Conservation (phyloP, 2,113 vertebrate genomes). For the Cavia porcellus region DNA sequence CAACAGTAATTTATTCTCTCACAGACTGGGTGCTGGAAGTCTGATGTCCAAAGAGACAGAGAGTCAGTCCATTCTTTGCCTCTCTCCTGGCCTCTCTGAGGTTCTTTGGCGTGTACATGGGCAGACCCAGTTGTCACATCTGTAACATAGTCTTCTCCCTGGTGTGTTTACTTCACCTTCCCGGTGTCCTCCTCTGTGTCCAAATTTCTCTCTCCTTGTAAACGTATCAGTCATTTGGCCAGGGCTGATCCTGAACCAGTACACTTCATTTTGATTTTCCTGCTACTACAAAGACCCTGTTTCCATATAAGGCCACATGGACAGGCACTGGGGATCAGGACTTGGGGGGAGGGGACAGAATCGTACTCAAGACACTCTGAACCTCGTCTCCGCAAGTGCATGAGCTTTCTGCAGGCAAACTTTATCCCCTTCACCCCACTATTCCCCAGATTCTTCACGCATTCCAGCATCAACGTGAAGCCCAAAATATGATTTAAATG, state of each 20-base stretch:
- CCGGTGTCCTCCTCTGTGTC: neutral
- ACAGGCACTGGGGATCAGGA: neutral
- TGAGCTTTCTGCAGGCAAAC: neutral
- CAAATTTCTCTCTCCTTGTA: neutral
- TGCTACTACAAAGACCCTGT: neutral
- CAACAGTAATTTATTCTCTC: neutral
- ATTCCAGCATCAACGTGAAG: neutral
- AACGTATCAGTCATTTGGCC: neutral
- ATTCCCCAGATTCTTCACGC: neutral
- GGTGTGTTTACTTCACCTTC: neutral
- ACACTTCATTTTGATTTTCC: neutral
- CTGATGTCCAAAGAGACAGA: neutral
- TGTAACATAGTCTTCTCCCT: neutral
- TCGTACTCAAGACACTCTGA: neutral
- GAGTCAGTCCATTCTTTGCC: neutral
- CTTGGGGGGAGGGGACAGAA: neutral
- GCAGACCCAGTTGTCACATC: neutral
- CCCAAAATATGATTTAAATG: neutral
- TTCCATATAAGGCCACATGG: neutral
- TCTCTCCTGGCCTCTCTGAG: neutral
- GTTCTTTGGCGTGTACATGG: neutral
- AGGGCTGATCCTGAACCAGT: neutral
- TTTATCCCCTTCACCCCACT: neutral
- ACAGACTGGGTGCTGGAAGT: neutral
- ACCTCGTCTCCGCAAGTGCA: neutral